Evolutionary conservation across 2,888 invertebrate genomes (phyloP).

Genomic region (Parelbella ahira): DNA sequence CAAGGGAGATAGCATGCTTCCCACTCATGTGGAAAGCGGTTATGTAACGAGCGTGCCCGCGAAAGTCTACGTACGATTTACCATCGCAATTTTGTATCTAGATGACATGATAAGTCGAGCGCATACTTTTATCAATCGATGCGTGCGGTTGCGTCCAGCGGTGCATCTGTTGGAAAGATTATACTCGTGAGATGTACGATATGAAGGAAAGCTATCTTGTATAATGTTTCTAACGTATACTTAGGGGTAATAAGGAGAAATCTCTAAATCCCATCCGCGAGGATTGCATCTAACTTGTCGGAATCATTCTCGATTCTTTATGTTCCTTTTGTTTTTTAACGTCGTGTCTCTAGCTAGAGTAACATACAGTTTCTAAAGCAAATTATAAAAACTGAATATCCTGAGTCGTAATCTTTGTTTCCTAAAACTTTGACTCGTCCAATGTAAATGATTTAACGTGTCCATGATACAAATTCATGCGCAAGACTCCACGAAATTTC

Average conservation of each 20-base stretch:
- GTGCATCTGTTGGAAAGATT: constrained; percentile 26
- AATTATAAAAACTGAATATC: too few relatives aligned
- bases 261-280: constrained; percentile 10
- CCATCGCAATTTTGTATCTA: constrained; percentile 49
- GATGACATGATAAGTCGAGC: constrained; percentile 44
- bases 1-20: constrained; percentile 57
- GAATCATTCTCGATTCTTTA: too few relatives aligned
- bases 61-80: constrained; percentile 47
- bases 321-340: too few relatives aligned
- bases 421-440: too few relatives aligned
- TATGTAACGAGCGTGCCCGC: constrained; percentile 68
- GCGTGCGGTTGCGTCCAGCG: constrained; percentile 26
- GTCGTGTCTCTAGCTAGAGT: too few relatives aligned
- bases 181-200: constrained; percentile 25
- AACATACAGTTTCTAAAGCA: too few relatives aligned
- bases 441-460: too few relatives aligned
- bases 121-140: constrained; percentile 26
- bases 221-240: constrained; percentile 23
- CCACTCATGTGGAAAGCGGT: constrained; percentile 75
- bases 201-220: constrained; percentile 25
- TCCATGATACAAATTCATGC: too few relatives aligned
- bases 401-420: too few relatives aligned
- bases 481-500: too few relatives aligned
- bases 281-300: constrained; percentile 13
- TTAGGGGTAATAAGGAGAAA: constrained; percentile 21